Evolutionary conservation across 2,113 vertebrate genomes (phyloP).

Genomic region (Gallinago media): DNA sequence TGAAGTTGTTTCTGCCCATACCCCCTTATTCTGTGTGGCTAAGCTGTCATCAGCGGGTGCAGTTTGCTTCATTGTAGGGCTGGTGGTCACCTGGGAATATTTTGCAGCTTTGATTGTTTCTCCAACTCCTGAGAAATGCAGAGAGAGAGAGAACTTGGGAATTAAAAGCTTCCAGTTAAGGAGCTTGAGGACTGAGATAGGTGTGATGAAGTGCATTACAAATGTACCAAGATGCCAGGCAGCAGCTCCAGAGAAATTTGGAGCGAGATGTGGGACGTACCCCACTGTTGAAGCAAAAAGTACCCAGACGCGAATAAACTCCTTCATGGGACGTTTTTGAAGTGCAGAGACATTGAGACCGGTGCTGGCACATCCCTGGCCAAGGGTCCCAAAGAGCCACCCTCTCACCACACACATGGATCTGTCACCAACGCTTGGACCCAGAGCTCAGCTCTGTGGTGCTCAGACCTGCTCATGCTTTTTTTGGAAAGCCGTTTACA

Average conservation of each 20-base stretch:
- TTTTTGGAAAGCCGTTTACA: neutral
- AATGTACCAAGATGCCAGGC: neutral
- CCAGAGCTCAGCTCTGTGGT: neutral
- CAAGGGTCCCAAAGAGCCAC: neutral
- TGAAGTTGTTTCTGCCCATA: neutral
- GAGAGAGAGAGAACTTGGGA: neutral
- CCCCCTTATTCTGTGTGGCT: neutral
- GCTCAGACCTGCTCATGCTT: neutral
- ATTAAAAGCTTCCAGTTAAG: neutral
- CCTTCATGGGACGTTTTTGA: neutral
- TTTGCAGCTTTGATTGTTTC: neutral
- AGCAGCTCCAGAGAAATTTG: neutral
- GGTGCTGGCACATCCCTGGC: neutral
- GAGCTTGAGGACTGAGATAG: neutral
- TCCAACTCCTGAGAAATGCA: neutral
- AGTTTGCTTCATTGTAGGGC: neutral
- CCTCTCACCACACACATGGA: fast-evolving
- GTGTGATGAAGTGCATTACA: neutral
- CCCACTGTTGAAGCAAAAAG: fast-evolving
- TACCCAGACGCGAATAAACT: neutral
- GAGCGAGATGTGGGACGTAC: neutral
- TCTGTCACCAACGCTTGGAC: neutral
- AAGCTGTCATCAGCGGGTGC: fast-evolving
- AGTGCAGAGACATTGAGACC: neutral
- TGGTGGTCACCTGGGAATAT: neutral